A percentile compares a stretch with the other conserved stretches of the same genome.
Conservation (phyloP, 2,888 invertebrate species). For the Hypena proboscidalis region DNA sequence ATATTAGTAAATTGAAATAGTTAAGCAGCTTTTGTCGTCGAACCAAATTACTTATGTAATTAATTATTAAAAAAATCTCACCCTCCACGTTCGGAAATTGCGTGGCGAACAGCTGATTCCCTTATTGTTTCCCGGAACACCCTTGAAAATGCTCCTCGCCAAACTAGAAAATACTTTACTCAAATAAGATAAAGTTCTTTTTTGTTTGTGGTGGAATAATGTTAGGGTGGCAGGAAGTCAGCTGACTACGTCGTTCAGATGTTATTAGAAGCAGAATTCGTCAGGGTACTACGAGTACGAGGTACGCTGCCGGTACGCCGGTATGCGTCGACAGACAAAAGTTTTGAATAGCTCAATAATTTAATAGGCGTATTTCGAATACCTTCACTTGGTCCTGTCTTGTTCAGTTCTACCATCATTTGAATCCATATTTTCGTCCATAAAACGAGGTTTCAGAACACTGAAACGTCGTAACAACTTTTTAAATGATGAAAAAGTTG, state of each 20-base stretch:
- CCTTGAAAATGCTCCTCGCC: constrained; percentile 17
- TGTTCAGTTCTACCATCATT: constrained; percentile 29
- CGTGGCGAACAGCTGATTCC: constrained; percentile 48
- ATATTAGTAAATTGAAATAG: constrained; percentile 27
- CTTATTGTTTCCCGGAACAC: constrained; percentile 36
- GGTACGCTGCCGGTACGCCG: too few species aligned
- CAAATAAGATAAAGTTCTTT: not conserved
- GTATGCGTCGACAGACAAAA: constrained; percentile 30
- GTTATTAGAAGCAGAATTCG: constrained; percentile 41
- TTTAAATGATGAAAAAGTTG: constrained; percentile 3
- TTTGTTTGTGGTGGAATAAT: constrained; percentile 14
- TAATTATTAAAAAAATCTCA: constrained; percentile 42
- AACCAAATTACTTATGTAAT: constrained; percentile 35
- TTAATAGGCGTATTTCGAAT: constrained; percentile 35
- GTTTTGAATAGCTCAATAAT: constrained; percentile 44
- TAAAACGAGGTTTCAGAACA: constrained; percentile 10
- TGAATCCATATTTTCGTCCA: constrained; percentile 32
- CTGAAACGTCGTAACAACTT: constrained; percentile 6
- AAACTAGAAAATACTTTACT: constrained; percentile 3
- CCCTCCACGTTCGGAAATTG: constrained; percentile 34
- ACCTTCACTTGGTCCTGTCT: constrained; percentile 28
- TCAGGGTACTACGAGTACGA: too few species aligned
- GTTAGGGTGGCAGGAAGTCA: constrained; percentile 46
- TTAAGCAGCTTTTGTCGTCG: constrained; percentile 22
- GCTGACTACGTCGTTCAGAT: constrained; percentile 47